Evolutionary conservation across 2,888 invertebrate genomes (phyloP), one percentile per base, ranked within the genome.

Genomic region (Thelaira solivaga): DNA sequence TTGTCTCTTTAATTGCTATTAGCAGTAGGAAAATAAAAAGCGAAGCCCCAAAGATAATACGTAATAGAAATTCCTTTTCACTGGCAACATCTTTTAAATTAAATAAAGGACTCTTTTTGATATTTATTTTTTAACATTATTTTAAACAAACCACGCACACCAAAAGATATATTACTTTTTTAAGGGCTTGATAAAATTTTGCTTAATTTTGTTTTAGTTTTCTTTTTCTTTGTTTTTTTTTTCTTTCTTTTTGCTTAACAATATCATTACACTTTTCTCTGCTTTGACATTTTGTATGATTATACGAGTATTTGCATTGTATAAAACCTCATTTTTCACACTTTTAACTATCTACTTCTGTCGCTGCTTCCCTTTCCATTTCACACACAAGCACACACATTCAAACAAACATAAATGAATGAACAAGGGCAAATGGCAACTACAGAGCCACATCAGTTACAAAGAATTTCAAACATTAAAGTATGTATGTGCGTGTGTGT

Each of bases 301-400:
- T 39, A 39, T 13, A 39, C 20, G 16, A 39, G 47, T 34, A 34
- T 53, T 24, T 31, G 31, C 47, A 45, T 49, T 71, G 11, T 55
- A 47, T 45, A 64, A 73, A 68, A 53, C 57, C 61, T 49, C 49
- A 73, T 72, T 77, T 67, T 77, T 77, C 68, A 73, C 73, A 77
- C 73, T 77, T 73, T 57, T 29, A 57, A 73, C 57, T 57, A 64
- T 64, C 24, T 67, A n/a, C 55, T 51, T 18, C 34, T 57, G 10
- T 36, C 36, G 45, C 41, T 51, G 2, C 39, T 59, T 41, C 13
- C 45, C 51, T 20, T 41, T 20, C 20, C 24, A 20, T n/a, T n/a
- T n/a, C n/a, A n/a, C n/a, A n/a, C n/a, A n/a, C n/a, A n/a, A n/a
- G n/a, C n/a, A n/a, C n/a, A n/a, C n/a, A n/a, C n/a, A n/a, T n/a